These are phyloP conservation scores for Allygus modestus DNA, from an alignment of 2,888 invertebrate species.

Conservation along the genomic window DNA sequence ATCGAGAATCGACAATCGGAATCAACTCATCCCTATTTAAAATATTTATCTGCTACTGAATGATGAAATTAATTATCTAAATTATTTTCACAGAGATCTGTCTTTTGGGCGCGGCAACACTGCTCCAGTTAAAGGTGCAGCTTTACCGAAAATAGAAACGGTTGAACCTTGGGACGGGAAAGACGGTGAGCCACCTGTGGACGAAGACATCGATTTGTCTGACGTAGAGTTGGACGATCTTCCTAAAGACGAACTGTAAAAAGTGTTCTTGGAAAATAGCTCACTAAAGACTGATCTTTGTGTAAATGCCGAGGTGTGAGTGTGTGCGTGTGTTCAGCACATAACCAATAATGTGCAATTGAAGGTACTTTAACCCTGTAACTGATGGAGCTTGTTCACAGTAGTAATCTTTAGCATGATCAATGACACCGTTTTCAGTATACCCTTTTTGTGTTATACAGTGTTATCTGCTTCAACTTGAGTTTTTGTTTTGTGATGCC, in stretches of 20 bases:
- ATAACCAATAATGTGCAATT: background rate
- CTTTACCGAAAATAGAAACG: constrained; percentile 84
- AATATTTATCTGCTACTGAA: too few relatives aligned
- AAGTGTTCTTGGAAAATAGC: background rate
- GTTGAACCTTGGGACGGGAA: constrained; percentile 95
- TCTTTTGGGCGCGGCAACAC: constrained; percentile 96
- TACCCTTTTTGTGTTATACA: background rate
- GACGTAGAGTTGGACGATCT: constrained; percentile 89
- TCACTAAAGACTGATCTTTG: constrained; percentile 45
- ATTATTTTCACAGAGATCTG: constrained; percentile 82
- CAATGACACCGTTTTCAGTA: constrained; percentile 8
- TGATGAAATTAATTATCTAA: too few relatives aligned
- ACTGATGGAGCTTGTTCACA: background rate
- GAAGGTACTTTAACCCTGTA: background rate
- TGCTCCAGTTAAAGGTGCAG: constrained; percentile 89
- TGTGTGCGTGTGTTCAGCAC: constrained; percentile 45
- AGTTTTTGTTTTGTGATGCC: background rate
- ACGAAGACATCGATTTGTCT: constrained; percentile 95
- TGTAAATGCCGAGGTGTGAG: constrained; percentile 11
- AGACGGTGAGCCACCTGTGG: constrained; percentile 90
- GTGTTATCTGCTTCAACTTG: background rate
- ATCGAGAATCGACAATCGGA: too few relatives aligned
- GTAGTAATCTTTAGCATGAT: background rate
- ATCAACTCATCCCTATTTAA: too few relatives aligned
- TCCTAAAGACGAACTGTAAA: constrained; percentile 85